Evolutionary conservation across 1,140 invertebrate species (phyloP).

Genomic region (Cotesia typhae): DNA sequence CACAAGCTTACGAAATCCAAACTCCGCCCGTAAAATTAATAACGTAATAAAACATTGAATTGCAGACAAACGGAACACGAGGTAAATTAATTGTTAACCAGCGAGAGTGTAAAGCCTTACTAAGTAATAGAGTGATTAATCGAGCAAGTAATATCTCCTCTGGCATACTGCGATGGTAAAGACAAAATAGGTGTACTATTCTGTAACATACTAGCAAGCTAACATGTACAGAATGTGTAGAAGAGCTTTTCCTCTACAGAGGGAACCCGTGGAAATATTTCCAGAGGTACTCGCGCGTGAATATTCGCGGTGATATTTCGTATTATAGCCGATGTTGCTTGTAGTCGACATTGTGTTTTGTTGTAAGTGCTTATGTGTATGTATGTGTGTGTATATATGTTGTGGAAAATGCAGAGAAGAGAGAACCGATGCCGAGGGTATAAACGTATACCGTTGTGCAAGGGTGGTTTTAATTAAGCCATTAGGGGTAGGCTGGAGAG

Average conservation of each 20-base stretch:
- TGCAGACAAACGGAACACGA: too few species aligned
- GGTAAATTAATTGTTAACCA: too few species aligned
- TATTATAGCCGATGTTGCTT: slow-evolving; percentile 10
- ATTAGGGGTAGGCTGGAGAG: slow-evolving; percentile 62
- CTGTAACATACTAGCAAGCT: neutral
- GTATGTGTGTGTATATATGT: neutral
- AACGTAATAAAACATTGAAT: too few species aligned
- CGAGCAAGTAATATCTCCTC: slow-evolving; percentile 15
- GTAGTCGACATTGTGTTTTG: too few species aligned
- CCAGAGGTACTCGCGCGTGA: slow-evolving; percentile 22
- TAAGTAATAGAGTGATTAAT: slow-evolving; percentile 20
- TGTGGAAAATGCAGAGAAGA: slow-evolving; percentile 7
- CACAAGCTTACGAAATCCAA: too few species aligned
- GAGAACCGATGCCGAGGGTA: slow-evolving; percentile 29
- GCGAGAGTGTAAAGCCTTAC: slow-evolving; percentile 18
- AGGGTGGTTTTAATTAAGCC: slow-evolving; percentile 66
- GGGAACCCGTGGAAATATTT: slow-evolving; percentile 22
- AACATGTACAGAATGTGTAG: neutral
- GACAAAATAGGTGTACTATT: neutral
- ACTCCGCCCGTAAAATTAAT: slow-evolving; percentile 31
- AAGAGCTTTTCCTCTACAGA: neutral
- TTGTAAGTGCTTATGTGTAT: neutral
- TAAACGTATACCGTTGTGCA: slow-evolving; percentile 47
- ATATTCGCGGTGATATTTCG: slow-evolving; percentile 30
- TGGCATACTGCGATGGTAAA: neutral